Evolutionary conservation across 2,797 vertebrate species (phyloP).

Genomic region (Peromyscus aztecus): DNA sequence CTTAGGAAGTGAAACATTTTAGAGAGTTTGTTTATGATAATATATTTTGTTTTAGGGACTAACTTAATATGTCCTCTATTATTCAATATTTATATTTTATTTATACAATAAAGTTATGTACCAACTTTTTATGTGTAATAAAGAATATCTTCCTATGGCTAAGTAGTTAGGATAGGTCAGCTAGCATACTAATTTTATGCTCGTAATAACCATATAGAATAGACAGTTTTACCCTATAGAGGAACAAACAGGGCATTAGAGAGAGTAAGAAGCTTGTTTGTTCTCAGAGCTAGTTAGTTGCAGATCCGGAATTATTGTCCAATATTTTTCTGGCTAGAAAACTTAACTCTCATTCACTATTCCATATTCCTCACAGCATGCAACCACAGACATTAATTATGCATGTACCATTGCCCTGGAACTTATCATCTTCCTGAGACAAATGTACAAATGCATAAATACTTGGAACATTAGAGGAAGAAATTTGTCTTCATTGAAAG

Average conservation of each 20-base stretch:
- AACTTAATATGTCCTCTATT: background rate
- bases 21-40: constrained; percentile 32
- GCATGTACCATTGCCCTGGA: background rate
- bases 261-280: background rate
- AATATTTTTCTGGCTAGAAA: constrained; percentile 36
- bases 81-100: constrained; percentile 41
- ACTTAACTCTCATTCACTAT: background rate
- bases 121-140: constrained; percentile 23
- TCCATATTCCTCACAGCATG: background rate
- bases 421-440: constrained; percentile 23
- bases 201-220: background rate
- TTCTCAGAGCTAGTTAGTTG: background rate
- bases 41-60: constrained; percentile 28
- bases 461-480: background rate
- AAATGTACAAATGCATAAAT: constrained; percentile 25
- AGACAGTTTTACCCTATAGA: background rate
- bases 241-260: background rate
- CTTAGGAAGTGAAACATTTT: background rate
- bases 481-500: constrained; percentile 39
- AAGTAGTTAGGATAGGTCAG: background rate
- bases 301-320: background rate
- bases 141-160: background rate
- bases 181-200: background rate
- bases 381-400: constrained; percentile 54
- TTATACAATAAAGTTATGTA: background rate